Percentiles rank a stretch among this genome's conserved stretches.
Conservation (phyloP, 2,797 vertebrate genomes). For the Scolopax rusticola region DNA sequence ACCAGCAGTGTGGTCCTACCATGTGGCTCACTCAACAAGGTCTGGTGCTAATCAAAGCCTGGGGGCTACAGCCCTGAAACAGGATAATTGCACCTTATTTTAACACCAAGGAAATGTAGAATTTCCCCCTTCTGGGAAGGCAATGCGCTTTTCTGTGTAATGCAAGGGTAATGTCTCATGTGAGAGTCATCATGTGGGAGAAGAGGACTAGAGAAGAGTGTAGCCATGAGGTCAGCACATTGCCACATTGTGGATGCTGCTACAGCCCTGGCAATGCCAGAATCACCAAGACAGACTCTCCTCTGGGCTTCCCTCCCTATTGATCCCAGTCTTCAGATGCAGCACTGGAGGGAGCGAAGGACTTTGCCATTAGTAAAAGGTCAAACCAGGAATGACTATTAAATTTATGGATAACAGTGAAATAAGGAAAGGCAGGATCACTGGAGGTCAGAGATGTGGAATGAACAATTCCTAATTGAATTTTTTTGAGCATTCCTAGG, state of each 20-base stretch:
- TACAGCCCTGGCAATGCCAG: background rate
- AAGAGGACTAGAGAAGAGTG: background rate
- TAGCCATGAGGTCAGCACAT: background rate
- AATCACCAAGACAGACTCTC: background rate
- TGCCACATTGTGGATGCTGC: fast-evolving
- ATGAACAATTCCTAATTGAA: background rate
- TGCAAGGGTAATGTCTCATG: background rate
- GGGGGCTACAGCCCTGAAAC: background rate
- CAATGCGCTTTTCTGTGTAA: background rate
- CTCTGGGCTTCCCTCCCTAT: background rate
- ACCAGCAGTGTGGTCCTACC: fast-evolving
- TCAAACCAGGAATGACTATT: background rate
- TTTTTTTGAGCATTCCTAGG: background rate
- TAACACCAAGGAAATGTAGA: background rate
- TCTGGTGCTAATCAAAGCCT: background rate
- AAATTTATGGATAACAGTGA: background rate
- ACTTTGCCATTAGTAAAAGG: background rate
- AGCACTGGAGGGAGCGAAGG: background rate
- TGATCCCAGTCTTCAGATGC: background rate
- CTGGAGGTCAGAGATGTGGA: background rate
- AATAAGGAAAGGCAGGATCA: background rate
- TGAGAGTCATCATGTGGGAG: background rate
- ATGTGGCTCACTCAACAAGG: background rate
- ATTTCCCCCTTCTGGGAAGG: background rate
- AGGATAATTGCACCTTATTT: background rate